Evolutionary conservation across 2,113 vertebrate species (phyloP).

Genomic region (Irena cyanogastra): DNA sequence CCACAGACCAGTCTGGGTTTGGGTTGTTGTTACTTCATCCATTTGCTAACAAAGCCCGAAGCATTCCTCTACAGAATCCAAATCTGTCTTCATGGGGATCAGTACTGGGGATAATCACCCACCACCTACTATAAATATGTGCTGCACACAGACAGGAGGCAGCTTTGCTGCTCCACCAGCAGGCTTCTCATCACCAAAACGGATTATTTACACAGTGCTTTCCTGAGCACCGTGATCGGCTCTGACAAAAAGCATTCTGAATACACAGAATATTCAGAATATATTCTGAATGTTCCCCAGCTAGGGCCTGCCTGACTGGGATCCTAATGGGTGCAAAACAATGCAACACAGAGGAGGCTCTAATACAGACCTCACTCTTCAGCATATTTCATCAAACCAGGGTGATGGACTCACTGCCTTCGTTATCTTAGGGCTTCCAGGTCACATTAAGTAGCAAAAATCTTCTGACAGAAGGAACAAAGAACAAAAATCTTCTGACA

Average conservation of each 20-base stretch:
- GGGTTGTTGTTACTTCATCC: not conserved
- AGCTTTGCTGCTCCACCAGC: not conserved
- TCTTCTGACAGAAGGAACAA: not conserved
- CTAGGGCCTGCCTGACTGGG: not conserved
- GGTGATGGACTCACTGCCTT: not conserved
- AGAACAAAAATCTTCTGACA: not conserved
- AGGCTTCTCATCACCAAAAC: not conserved
- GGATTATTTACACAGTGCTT: not conserved
- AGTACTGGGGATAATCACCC: not conserved
- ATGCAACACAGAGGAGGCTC: not conserved
- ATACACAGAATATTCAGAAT: too few species aligned
- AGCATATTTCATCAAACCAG: not conserved
- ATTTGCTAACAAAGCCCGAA: not conserved
- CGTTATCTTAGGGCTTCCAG: not conserved
- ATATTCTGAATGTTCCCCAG: too few species aligned
- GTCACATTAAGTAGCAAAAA: not conserved
- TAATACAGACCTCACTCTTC: not conserved
- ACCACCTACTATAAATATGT: not conserved
- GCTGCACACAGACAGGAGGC: not conserved
- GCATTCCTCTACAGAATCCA: not conserved
- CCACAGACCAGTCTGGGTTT: not conserved
- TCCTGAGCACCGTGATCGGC: not conserved
- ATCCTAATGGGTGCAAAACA: not conserved
- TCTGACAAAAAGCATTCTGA: not conserved
- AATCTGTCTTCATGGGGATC: not conserved